A percentile compares a stretch with the other conserved stretches of the same genome.
phyloP scores from a whole-genome alignment of 1,140 invertebrate genomes.

The Holotrichia oblita region DNA sequence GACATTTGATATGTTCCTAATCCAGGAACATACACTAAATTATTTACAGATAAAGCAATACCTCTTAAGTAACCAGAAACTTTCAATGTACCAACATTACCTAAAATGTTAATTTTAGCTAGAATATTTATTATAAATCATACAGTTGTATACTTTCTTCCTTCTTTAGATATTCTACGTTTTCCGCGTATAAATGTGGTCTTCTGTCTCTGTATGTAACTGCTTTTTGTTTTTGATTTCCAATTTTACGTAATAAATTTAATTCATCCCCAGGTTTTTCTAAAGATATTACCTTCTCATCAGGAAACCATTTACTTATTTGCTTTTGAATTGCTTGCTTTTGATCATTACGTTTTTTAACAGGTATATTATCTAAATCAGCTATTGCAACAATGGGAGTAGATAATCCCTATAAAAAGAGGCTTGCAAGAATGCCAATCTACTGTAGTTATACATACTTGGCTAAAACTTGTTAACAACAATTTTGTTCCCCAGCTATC shows the following conservation, averaged over 20 bases:
- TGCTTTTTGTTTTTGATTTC: conserved; percentile 80
- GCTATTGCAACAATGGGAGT: conserved; percentile 80
- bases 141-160: conserved; percentile 59
- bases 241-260: conserved; percentile 81
- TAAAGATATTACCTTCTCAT: conserved; percentile 81
- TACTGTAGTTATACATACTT: conserved; percentile 60
- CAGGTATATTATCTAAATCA: conserved; percentile 76
- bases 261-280: conserved; percentile 81
- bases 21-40: conserved; percentile 88
- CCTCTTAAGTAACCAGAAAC: conserved; percentile 88
- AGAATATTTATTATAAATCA: conserved; percentile 4
- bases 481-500: conserved; percentile 82
- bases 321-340: conserved; percentile 81
- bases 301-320: conserved; percentile 81
- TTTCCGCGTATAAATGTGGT: conserved; percentile 84
- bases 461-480: conserved; percentile 77
- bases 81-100: conserved; percentile 76
- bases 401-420: conserved; percentile 71
- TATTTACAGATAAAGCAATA: conserved; percentile 83
- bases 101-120: conserved; percentile 43
- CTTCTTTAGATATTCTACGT: conserved; percentile 74
- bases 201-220: conserved; percentile 80
- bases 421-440: neutral
- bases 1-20: conserved; percentile 92
- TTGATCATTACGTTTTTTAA: conserved; percentile 76